A percentile compares a stretch with the other conserved stretches of the same genome.
phyloP scores from a whole-genome alignment of 2,113 vertebrate genomes.

The Proteles cristata region DNA sequence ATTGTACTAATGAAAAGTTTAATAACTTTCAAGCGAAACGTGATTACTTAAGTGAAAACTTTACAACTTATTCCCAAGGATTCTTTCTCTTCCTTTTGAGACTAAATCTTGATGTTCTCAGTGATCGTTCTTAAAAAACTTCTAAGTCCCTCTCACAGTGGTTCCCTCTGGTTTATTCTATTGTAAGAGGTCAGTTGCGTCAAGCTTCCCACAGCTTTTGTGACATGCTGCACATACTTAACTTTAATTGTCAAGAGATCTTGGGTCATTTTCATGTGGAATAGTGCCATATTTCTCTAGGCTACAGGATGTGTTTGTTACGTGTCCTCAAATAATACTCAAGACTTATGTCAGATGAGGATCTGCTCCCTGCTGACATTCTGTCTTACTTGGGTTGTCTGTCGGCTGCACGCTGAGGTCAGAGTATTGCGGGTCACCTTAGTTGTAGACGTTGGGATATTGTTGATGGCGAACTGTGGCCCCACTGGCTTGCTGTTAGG shows the following conservation, averaged over 20 bases:
- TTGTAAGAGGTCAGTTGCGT: neutral
- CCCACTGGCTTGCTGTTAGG: neutral
- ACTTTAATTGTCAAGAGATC: neutral
- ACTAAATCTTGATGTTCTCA: neutral
- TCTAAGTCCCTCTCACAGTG: neutral
- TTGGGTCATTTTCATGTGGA: neutral
- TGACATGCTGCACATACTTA: neutral
- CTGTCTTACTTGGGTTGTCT: neutral
- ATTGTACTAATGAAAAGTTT: constrained; percentile 58
- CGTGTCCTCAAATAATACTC: neutral
- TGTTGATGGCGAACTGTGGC: neutral
- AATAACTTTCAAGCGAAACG: constrained; percentile 24
- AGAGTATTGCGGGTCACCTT: neutral
- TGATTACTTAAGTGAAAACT: constrained; percentile 50
- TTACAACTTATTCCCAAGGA: neutral
- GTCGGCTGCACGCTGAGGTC: neutral
- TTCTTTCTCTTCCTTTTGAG: neutral
- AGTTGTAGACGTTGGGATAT: neutral
- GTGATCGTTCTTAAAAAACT: neutral
- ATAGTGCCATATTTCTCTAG: neutral
- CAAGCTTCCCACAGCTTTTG: neutral
- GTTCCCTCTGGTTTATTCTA: neutral
- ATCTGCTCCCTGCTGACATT: neutral
- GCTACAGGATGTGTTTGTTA: neutral
- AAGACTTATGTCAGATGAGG: neutral